A percentile compares a stretch with the other conserved stretches of the same genome.
phyloP scores from a whole-genome alignment of 1,140 invertebrate genomes.

The Caenorhabditis latens region DNA sequence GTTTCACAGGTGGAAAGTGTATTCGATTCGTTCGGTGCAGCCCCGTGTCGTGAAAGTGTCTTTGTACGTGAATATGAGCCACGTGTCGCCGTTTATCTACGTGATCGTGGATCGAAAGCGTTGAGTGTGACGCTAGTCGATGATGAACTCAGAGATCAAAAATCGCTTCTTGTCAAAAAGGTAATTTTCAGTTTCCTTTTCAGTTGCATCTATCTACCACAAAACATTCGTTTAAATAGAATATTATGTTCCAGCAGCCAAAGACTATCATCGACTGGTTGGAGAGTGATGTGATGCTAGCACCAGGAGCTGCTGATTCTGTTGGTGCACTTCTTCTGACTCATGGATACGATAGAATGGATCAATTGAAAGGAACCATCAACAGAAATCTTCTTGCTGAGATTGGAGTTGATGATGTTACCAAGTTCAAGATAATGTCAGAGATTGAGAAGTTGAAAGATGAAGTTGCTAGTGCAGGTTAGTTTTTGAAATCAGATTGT shows the following conservation, averaged over 20 bases:
- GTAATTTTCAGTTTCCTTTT: neutral
- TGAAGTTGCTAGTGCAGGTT: conserved; percentile 18
- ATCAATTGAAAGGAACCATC: conserved; percentile 30
- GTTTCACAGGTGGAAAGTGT: conserved; percentile 41
- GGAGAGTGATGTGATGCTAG: conserved; percentile 37
- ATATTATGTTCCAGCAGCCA: neutral
- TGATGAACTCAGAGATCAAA: conserved; percentile 37
- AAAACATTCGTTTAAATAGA: neutral
- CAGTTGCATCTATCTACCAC: neutral
- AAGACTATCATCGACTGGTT: conserved; percentile 30
- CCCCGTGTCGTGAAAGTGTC: conserved; percentile 44
- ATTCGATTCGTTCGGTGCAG: conserved; percentile 37
- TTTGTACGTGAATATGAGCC: conserved; percentile 39
- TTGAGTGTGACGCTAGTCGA: conserved; percentile 27
- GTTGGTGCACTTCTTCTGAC: conserved; percentile 12
- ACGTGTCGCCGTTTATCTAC: conserved; percentile 31
- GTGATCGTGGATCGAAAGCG: conserved; percentile 49
- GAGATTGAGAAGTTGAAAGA: conserved; percentile 29
- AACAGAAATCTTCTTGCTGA: conserved; percentile 13
- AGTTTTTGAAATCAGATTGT: neutral
- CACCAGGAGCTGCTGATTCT: neutral
- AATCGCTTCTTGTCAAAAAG: conserved; percentile 38
- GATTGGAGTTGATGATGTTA: conserved; percentile 22
- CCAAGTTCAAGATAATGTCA: conserved; percentile 46
- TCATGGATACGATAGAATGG: conserved; percentile 25